These are phyloP conservation scores for Ornithoptera priamus DNA, from an alignment of 2,888 invertebrate genomes.

Conservation along the genomic window DNA sequence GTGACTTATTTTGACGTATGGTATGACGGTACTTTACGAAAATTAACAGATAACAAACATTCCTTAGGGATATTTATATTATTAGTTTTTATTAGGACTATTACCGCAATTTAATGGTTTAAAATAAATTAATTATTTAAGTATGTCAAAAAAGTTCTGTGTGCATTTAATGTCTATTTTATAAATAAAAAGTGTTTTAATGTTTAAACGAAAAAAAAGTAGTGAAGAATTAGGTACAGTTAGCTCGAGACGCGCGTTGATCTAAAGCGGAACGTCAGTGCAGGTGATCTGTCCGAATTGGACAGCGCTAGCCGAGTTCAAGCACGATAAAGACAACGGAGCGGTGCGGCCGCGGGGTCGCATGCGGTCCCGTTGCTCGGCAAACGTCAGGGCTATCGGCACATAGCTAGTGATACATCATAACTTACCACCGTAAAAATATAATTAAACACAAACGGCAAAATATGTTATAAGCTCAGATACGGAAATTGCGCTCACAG, in stretches of 20 bases:
- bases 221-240: slow-evolving; percentile 1
- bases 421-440: background rate
- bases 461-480: background rate
- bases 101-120: too few relatives aligned
- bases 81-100: too few relatives aligned
- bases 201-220: slow-evolving; percentile 2
- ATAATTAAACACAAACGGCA: background rate
- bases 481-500: background rate
- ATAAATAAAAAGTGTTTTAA: background rate
- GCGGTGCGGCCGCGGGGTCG: slow-evolving; percentile 24
- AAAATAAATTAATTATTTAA: too few relatives aligned
- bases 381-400: slow-evolving; percentile 16
- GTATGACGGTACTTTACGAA: too few relatives aligned
- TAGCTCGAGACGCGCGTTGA: background rate
- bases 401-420: background rate
- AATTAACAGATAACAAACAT: too few relatives aligned
- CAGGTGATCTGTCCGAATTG: slow-evolving; percentile 24
- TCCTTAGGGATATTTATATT: too few relatives aligned
- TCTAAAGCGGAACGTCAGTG: background rate
- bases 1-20: too few relatives aligned
- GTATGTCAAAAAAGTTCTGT: too few relatives aligned
- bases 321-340: slow-evolving; percentile 20
- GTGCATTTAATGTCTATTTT: too few relatives aligned
- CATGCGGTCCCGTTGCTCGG: slow-evolving; percentile 44
- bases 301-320: slow-evolving; percentile 17